Percentiles rank a stretch among this genome's conserved stretches.
Evolutionary conservation across 2,797 vertebrate species (phyloP).

Genomic region (Euphonia xanthogaster): DNA sequence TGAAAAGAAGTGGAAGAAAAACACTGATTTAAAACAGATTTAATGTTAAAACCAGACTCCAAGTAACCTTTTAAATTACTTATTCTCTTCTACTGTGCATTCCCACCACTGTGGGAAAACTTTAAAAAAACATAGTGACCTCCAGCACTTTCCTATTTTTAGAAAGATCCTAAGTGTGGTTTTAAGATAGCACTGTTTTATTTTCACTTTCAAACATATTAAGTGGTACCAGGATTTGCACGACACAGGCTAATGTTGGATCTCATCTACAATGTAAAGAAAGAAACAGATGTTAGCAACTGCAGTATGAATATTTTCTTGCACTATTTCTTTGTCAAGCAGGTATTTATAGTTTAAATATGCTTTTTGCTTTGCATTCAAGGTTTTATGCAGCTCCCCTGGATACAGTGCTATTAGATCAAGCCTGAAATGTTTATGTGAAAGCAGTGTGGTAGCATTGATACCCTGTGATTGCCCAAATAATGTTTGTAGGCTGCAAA

Average conservation of each 20-base stretch:
- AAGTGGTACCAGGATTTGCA: neutral
- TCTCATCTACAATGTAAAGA: neutral
- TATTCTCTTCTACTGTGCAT: neutral
- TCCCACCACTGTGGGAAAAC: no score
- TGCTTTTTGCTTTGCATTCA: neutral
- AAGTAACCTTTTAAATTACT: neutral
- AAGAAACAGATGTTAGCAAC: neutral
- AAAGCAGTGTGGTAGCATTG: neutral
- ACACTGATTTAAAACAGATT: neutral
- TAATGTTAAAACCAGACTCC: neutral
- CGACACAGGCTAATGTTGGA: neutral
- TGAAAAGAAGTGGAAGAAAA: neutral
- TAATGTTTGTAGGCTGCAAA: neutral
- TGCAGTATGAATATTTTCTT: neutral
- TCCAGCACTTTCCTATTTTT: neutral
- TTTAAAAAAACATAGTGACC: neutral
- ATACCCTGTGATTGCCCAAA: neutral
- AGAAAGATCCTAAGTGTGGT: neutral
- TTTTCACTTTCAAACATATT: neutral
- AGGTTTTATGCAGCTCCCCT: neutral
- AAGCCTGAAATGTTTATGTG: neutral
- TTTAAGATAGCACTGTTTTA: neutral
- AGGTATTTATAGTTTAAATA: neutral
- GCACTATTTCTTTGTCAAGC: neutral
- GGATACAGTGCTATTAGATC: neutral